Evolutionary conservation across 2,888 invertebrate species (phyloP), one percentile per base, ranked within the genome.

Genomic region (Cetonia aurata): DNA sequence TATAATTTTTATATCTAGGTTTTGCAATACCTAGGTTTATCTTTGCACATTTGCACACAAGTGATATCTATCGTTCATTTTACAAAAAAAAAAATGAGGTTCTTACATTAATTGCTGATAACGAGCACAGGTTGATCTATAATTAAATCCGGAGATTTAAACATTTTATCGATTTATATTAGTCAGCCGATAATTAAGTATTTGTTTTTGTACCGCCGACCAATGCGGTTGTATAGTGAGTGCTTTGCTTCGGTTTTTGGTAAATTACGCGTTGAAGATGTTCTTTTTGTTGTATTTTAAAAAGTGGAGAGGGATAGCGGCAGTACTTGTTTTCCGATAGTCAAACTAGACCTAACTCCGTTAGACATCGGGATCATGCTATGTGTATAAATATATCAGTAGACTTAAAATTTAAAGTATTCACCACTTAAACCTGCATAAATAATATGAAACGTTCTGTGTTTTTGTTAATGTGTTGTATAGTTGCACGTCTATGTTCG

Each of bases 371-470:
- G 37, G 15, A 62, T 50, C 48, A 48, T 33, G 31, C 10, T 31
- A 62, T 62, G 50, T 25, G 59, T 50, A 50, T 37, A 37, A 37
- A 17, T 15, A 37, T 8, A 31, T 15, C 15, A 62, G 9, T 9
- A 15, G 50, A 15, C 31, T 31, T 46, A 46, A 48, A 60, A 31
- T 50, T 62, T 50, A 13, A 62, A 17, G 19, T n/a, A 52, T 9
- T 12, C 12, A 52, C 25, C 12, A 52, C 25, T 52, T 19, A 4
- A 52, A 62, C 25, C 12, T 13, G 50, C 10, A n/a, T 4, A n/a
- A 50, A 62, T 9, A 50, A 62, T 50, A 62, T 62, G 62, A 62
- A 50, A 33, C 31, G 62, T 41, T 33, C 31, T 62, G 62, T 62
- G 48, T 50, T 62, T 50, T 37, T 62, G 37, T 50, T 62, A 50